Conservation (phyloP, 2,113 vertebrate genomes). For the Peromyscus californicus region DNA sequence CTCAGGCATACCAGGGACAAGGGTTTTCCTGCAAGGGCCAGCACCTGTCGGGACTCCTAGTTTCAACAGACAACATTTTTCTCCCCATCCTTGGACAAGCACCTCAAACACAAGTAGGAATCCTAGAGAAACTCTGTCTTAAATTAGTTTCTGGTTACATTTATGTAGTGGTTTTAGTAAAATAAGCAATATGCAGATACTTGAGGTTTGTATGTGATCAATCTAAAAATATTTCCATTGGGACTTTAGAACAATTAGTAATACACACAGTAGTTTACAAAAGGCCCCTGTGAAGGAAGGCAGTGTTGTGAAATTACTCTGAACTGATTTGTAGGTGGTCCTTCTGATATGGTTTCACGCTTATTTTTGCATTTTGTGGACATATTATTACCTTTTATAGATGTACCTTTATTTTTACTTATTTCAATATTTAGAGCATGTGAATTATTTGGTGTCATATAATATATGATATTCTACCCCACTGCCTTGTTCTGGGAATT, state of each 20-base stretch:
- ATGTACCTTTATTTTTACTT: slow-evolving; percentile 46
- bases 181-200: slow-evolving; percentile 47
- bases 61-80: slow-evolving; percentile 99
- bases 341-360: slow-evolving; percentile 21
- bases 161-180: slow-evolving; percentile 63
- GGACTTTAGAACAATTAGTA: background rate
- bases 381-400: slow-evolving; percentile 26
- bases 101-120: slow-evolving; percentile 97
- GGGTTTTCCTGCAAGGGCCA: slow-evolving; percentile 96
- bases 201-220: slow-evolving; percentile 65
- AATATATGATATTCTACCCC: slow-evolving; percentile 11
- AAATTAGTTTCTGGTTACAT: slow-evolving; percentile 82
- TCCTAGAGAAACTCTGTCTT: slow-evolving; percentile 86
- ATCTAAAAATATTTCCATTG: slow-evolving; percentile 55
- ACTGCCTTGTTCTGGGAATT: background rate
- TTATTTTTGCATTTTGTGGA: slow-evolving; percentile 68
- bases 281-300: background rate
- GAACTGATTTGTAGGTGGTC: slow-evolving; percentile 43
- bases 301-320: slow-evolving; percentile 55
- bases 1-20: slow-evolving; percentile 96
- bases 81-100: slow-evolving; percentile 98
- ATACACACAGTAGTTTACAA: slow-evolving; percentile 35
- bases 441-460: slow-evolving; percentile 49
- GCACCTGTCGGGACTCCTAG: slow-evolving; percentile 94
- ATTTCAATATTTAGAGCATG: slow-evolving; percentile 61